phyloP scores from a whole-genome alignment of 64 coral and sea anemone genomes.

The Cladopsammia gracilis region DNA sequence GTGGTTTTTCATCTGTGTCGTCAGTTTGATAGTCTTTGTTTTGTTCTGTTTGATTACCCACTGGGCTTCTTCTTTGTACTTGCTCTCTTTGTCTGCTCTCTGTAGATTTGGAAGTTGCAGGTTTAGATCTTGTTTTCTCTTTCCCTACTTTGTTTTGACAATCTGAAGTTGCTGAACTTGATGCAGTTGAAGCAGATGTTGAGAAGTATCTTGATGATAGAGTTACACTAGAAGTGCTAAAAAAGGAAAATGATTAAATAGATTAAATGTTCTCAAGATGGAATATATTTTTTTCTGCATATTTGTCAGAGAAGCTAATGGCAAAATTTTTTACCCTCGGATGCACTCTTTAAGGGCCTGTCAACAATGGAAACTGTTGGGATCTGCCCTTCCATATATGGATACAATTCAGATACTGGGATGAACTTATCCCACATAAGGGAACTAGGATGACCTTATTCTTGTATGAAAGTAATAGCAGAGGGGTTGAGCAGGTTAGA shows the following conservation, averaged over 20 bases:
- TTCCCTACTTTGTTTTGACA: not conserved
- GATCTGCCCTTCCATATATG: too few species aligned
- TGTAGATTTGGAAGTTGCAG: not conserved
- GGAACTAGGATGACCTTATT: too few species aligned
- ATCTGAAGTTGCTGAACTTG: slow-evolving; percentile 5
- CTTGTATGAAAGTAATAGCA: too few species aligned
- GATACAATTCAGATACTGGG: too few species aligned
- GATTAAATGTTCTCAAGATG: not conserved
- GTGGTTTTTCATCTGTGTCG: not conserved
- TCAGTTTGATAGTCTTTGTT: not conserved
- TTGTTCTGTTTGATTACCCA: not conserved
- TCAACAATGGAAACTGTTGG: too few species aligned
- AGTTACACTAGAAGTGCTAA: not conserved
- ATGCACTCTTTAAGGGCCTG: too few species aligned
- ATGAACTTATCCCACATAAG: too few species aligned
- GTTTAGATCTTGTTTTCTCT: not conserved
- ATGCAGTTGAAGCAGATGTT: not conserved
- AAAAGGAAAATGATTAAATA: not conserved
- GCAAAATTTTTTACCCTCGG: too few species aligned
- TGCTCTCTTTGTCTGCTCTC: not conserved
- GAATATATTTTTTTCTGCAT: too few species aligned
- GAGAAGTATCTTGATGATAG: not conserved
- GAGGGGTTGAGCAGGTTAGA: too few species aligned
- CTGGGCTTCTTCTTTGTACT: not conserved
- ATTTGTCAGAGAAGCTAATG: too few species aligned